A percentile compares a stretch with the other conserved stretches of the same genome.
phyloP scores from a whole-genome alignment of 2,888 invertebrate species.

The Papilio gigon region DNA sequence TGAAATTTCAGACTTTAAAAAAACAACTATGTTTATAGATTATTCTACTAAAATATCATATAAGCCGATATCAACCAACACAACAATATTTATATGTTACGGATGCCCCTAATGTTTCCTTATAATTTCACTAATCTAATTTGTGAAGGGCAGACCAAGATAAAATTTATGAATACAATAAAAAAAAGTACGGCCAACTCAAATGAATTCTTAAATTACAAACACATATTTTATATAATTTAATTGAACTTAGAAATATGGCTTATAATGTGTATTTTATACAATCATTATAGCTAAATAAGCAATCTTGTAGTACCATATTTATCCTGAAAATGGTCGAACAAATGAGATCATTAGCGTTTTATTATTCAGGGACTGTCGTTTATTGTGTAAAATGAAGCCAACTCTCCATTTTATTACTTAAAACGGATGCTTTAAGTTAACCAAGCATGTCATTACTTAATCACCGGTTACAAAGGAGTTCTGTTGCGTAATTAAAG shows the following conservation, averaged over 20 bases:
- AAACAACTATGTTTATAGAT: background rate
- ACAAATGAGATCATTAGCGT: slow-evolving; percentile 21
- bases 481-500: background rate
- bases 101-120: too few relatives aligned
- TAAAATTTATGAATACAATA: too few relatives aligned
- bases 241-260: too few relatives aligned
- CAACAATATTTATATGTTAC: too few relatives aligned
- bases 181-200: too few relatives aligned
- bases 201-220: too few relatives aligned
- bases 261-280: too few relatives aligned
- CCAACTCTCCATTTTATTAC: slow-evolving; percentile 25
- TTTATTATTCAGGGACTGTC: slow-evolving; percentile 20
- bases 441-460: slow-evolving; percentile 25
- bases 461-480: slow-evolving; percentile 4
- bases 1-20: background rate
- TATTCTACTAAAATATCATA: too few relatives aligned
- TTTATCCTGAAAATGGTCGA: slow-evolving; percentile 11
- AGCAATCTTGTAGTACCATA: background rate
- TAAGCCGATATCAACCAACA: too few relatives aligned
- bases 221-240: too few relatives aligned
- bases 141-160: too few relatives aligned
- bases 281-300: background rate
- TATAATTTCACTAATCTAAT: too few relatives aligned
- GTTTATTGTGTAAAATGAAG: slow-evolving; percentile 21
- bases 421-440: slow-evolving; percentile 24